Evolutionary conservation across 2,113 vertebrate species (phyloP).

Genomic region (Tonatia bakeri): DNA sequence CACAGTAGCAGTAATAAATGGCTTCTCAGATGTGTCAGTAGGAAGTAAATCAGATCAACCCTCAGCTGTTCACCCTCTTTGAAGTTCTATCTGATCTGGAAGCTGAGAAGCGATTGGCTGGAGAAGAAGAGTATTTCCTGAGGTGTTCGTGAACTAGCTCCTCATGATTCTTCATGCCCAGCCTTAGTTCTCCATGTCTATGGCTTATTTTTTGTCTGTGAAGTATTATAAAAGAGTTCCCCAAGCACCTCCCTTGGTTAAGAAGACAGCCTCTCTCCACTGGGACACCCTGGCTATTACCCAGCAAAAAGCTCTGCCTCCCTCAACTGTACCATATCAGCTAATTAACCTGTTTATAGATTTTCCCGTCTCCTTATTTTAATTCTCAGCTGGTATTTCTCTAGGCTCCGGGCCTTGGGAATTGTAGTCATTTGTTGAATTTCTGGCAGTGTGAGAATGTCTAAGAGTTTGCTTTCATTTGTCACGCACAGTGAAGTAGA

Average conservation of each 20-base stretch:
- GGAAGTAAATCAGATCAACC: not conserved
- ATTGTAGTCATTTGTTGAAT: not conserved
- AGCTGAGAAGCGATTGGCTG: not conserved
- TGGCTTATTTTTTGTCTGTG: not conserved
- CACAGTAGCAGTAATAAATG: not conserved
- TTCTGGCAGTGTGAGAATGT: slow-evolving; percentile 35
- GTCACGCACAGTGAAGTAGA: not conserved
- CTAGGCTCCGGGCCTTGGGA: not conserved
- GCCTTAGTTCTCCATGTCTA: not conserved
- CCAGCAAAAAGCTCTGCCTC: not conserved
- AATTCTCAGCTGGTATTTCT: slow-evolving; percentile 38
- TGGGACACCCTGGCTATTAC: not conserved
- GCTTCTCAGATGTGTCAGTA: not conserved
- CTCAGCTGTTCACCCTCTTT: not conserved
- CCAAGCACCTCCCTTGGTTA: not conserved
- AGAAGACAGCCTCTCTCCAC: not conserved
- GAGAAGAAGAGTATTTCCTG: not conserved
- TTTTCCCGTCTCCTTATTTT: slow-evolving; percentile 30
- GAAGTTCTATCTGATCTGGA: not conserved
- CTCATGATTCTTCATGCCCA: not conserved
- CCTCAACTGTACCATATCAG: not conserved
- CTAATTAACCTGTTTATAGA: slow-evolving; percentile 39
- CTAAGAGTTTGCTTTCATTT: not conserved
- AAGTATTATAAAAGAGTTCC: not conserved
- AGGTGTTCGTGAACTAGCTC: not conserved